A percentile compares a stretch with the other conserved stretches of the same genome.
These are phyloP conservation scores for Mycteria americana DNA, from an alignment of 2,797 vertebrate genomes.

Conservation along the genomic window DNA sequence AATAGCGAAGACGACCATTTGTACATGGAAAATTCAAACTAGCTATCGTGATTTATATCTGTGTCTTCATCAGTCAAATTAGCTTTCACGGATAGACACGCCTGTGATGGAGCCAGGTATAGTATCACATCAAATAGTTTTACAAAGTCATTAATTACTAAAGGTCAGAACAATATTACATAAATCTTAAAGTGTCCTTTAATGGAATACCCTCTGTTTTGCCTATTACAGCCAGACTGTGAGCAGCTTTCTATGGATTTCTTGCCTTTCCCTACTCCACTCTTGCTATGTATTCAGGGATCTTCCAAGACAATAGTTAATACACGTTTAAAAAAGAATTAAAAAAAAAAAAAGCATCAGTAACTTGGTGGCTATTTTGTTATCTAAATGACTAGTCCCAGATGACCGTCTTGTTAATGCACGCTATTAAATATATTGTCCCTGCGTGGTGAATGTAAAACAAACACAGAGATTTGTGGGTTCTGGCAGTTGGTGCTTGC, in stretches of 20 bases:
- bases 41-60: neutral
- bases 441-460: neutral
- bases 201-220: neutral
- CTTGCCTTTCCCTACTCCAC: neutral
- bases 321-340: neutral
- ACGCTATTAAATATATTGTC: neutral
- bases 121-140: neutral
- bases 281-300: neutral
- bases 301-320: neutral
- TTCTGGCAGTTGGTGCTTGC: slow-evolving; percentile 7
- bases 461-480: slow-evolving; percentile 33
- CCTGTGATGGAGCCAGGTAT: neutral
- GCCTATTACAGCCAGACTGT: neutral
- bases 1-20: neutral
- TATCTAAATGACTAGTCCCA: neutral
- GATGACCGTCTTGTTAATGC: neutral
- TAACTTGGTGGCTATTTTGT: neutral
- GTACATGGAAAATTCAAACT: neutral
- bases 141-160: neutral
- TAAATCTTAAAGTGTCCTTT: neutral
- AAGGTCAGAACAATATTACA: neutral
- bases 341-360: neutral
- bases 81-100: neutral
- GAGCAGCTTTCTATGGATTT: neutral
- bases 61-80: neutral